These are phyloP conservation scores for Semnornis frantzii DNA, from an alignment of 2,113 vertebrate species.

Conservation along the genomic window DNA sequence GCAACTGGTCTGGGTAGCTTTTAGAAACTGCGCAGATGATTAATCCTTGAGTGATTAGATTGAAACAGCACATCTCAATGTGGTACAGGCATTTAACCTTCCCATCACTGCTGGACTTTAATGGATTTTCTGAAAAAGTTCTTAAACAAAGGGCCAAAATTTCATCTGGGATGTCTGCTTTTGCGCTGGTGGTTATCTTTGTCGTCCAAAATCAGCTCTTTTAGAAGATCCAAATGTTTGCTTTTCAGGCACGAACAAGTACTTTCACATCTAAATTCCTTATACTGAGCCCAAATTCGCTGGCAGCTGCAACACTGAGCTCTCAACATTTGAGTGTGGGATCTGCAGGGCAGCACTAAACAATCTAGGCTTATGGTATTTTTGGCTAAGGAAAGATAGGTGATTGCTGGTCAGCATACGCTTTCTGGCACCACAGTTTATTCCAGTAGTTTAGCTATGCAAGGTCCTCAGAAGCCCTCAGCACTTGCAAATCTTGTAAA, in stretches of 20 bases:
- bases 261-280: background rate
- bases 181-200: background rate
- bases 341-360: background rate
- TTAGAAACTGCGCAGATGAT: background rate
- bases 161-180: background rate
- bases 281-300: background rate
- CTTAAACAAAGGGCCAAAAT: background rate
- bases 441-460: background rate
- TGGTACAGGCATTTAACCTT: background rate
- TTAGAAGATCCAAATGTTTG: background rate
- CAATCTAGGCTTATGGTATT: background rate
- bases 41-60: background rate
- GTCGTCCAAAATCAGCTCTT: background rate
- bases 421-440: background rate
- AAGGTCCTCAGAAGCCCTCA: background rate
- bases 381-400: background rate
- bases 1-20: background rate
- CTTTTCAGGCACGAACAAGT: background rate
- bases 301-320: background rate
- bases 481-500: accelerated
- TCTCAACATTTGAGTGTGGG: background rate
- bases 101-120: background rate
- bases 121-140: background rate
- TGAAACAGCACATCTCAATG: background rate
- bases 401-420: background rate